phyloP scores from a whole-genome alignment of 2,113 vertebrate genomes.

The Mandrillus leucophaeus region DNA sequence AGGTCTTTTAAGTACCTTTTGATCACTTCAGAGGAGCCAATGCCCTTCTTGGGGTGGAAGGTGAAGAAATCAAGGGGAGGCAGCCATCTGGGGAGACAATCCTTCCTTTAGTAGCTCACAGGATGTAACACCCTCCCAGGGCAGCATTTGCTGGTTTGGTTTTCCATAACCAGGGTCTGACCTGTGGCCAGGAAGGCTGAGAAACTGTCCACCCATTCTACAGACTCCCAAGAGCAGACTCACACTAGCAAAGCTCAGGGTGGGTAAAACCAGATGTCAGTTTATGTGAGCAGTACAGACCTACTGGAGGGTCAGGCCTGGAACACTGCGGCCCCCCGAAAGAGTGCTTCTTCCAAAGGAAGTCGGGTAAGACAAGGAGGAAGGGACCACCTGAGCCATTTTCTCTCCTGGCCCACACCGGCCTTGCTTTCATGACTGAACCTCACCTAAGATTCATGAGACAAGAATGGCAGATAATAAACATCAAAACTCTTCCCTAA shows the following conservation, averaged over 20 bases:
- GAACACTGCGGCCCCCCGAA: not conserved
- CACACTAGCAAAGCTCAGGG: not conserved
- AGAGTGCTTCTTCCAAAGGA: not conserved
- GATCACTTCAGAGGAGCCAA: not conserved
- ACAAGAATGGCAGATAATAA: not conserved
- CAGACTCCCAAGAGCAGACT: not conserved
- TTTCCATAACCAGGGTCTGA: not conserved
- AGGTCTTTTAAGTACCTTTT: not conserved
- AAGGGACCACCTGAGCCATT: not conserved
- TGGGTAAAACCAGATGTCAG: not conserved
- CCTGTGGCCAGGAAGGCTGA: not conserved
- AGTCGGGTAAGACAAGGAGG: not conserved
- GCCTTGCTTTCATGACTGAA: not conserved
- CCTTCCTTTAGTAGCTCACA: not conserved
- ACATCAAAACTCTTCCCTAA: not conserved
- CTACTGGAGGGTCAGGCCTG: not conserved
- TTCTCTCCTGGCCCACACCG: not conserved
- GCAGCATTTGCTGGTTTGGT: fast-evolving
- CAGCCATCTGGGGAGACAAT: not conserved
- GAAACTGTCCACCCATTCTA: not conserved
- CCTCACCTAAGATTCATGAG: not conserved
- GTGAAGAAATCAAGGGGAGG: not conserved
- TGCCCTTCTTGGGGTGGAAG: not conserved
- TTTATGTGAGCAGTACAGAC: not conserved
- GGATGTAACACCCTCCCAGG: not conserved